Base-by-base conservation (phyloP, 2,113 vertebrate genomes). In the Chlorodrepanis virens region DNA sequence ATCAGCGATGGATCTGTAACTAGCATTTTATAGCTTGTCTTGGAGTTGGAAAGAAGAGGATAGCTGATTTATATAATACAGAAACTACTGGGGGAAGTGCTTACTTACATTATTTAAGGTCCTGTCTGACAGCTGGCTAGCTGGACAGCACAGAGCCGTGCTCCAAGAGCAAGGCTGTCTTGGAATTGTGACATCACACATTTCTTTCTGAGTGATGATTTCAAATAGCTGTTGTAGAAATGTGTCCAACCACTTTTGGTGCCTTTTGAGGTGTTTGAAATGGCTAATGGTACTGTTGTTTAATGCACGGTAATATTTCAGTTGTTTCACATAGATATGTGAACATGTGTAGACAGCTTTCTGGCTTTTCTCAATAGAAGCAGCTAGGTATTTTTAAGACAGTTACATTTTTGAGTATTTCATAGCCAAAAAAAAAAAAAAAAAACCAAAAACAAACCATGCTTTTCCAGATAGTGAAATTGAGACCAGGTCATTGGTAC, bases 201-300 rank as follows among this genome's bases (percentile, higher is more conserved):
- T 64, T 97, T 94, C 78, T 96, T 93, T 94, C 90, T 87, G 44
- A 96, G 64, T 17, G 35, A 82, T 78, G 93, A 90, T 89, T 96
- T 92, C 93, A 94, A 96, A 79, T 83, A 95, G 90, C 83, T 93
- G 91, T 82, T 87, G 85, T 90, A 93, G 76, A 96, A 97, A 97
- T 89, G 45, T 94, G 85, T 94, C 81, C 72, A 69, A 80, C 77
- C 75, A 52, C 83, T 95, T 91, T 21, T 3, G 2, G 21, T 77
- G 33, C 37, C 12, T 72, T 63, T 91, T 89, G 90, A 97, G 78
- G 63, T 96, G 70, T 90, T 86, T 27, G 18, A 95, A 95, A 97
- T 76, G 67, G 83, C 93, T 89, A 75, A 31, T 84, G 87, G 72
- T 71, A 11, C 83, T 87, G 87, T 57, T 79, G 57, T 87, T 39